Evolutionary conservation across 2,113 vertebrate species (phyloP).

Genomic region (Grallaria varia): DNA sequence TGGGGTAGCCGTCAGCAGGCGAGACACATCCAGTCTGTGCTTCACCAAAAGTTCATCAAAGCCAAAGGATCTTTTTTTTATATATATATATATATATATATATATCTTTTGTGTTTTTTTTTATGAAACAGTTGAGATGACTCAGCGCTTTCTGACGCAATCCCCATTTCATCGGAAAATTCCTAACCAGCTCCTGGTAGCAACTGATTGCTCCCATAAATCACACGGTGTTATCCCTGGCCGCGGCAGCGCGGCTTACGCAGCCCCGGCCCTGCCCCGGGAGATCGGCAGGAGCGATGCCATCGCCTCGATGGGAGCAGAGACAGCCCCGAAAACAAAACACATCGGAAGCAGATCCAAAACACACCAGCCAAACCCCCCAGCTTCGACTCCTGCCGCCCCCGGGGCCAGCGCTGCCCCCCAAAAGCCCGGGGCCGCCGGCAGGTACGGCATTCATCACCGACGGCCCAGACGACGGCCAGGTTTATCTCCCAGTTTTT

Average conservation of each 20-base stretch:
- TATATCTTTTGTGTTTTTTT: neutral
- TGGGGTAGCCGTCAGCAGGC: neutral
- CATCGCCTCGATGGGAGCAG: neutral
- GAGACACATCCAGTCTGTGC: neutral
- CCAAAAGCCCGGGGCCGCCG: neutral
- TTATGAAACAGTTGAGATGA: conserved; percentile 49
- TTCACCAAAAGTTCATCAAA: conserved; percentile 45
- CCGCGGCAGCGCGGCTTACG: neutral
- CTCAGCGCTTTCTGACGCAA: conserved; percentile 70
- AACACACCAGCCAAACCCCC: neutral
- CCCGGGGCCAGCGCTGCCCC: neutral
- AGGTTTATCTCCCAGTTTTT: conserved; percentile 32
- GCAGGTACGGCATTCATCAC: conserved; percentile 26
- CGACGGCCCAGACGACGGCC: neutral
- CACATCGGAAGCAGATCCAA: neutral
- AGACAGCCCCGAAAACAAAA: neutral
- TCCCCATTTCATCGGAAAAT: conserved; percentile 64
- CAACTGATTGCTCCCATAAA: conserved; percentile 57
- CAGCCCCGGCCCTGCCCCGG: conserved; percentile 1
- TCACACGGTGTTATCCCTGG: conserved; percentile 61
- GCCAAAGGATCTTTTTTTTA: neutral
- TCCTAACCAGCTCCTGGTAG: conserved; percentile 59
- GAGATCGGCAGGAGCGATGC: conserved; percentile 52
- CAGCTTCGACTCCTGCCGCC: accelerated
- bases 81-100: too few species aligned